phyloP scores from a whole-genome alignment of 2,888 invertebrate genomes.

The Volucella inflata region DNA sequence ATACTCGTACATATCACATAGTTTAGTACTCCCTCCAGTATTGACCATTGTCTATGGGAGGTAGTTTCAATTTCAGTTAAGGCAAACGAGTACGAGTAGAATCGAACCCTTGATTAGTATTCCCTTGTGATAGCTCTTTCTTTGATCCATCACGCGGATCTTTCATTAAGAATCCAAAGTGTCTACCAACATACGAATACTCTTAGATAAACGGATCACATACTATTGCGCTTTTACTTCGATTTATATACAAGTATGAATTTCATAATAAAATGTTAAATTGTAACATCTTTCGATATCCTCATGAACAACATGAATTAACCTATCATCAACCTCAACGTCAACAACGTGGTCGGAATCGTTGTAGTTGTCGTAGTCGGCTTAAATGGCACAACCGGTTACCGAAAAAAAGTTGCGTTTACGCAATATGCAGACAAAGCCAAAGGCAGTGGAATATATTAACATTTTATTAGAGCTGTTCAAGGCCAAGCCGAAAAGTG shows the following conservation, averaged over 20 bases:
- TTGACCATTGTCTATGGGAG: neutral
- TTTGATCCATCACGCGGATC: constrained; percentile 14
- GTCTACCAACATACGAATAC: neutral
- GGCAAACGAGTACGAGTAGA: neutral
- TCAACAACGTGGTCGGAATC: constrained; percentile 15
- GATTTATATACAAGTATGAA: neutral
- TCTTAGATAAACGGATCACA: neutral
- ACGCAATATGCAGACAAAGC: constrained; percentile 60
- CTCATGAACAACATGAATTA: neutral
- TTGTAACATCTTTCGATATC: constrained; percentile 54
- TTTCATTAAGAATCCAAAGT: constrained; percentile 2
- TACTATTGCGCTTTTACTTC: neutral
- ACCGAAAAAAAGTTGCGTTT: constrained; percentile 67
- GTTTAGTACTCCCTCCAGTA: neutral
- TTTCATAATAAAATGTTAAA: constrained; percentile 54
- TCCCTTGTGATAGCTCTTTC: constrained; percentile 43
- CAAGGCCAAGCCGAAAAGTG: constrained; percentile 74
- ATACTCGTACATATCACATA: constrained; percentile 9
- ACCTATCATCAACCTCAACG: constrained; percentile 23
- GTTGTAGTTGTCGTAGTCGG: constrained; percentile 1
- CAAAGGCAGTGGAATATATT: constrained; percentile 65
- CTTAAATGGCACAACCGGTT: constrained; percentile 66
- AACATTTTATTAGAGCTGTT: constrained; percentile 70
- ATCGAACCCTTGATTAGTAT: constrained; percentile 39
- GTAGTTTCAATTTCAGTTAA: constrained; percentile 38